These are phyloP conservation scores for Yponomeuta plumbellus DNA, from an alignment of 2,888 invertebrate genomes.

Conservation along the genomic window DNA sequence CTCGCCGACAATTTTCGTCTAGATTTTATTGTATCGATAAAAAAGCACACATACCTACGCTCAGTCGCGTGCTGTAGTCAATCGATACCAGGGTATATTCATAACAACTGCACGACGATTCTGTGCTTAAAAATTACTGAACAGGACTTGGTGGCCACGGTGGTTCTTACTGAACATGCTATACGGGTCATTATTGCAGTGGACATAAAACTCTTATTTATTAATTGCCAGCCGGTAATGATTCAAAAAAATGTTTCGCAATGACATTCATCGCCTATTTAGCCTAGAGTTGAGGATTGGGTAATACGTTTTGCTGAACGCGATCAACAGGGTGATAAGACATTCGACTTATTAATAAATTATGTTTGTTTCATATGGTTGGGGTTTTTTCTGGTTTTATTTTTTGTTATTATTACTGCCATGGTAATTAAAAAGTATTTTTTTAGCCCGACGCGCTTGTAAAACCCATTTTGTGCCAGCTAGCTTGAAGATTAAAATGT, in stretches of 20 bases:
- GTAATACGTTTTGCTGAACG: too few relatives aligned
- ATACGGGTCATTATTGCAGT: background rate
- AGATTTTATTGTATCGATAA: background rate
- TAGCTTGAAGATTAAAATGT: too few relatives aligned
- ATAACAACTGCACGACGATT: slow-evolving; percentile 59
- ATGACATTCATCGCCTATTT: too few relatives aligned
- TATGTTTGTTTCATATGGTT: too few relatives aligned
- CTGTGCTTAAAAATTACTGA: slow-evolving; percentile 50
- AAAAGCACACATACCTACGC: background rate
- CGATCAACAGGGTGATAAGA: too few relatives aligned
- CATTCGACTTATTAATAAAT: too few relatives aligned
- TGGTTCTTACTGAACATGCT: background rate
- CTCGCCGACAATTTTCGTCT: background rate
- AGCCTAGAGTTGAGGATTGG: too few relatives aligned
- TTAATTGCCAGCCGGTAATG: background rate
- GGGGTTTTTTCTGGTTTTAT: too few relatives aligned
- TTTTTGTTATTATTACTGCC: too few relatives aligned
- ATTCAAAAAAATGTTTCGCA: background rate
- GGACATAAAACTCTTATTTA: background rate
- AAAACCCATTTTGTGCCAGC: too few relatives aligned
- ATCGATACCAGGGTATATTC: slow-evolving; percentile 58
- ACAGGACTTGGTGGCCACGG: background rate
- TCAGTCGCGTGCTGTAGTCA: slow-evolving; percentile 43
- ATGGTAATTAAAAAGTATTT: too few relatives aligned
- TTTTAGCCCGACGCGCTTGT: too few relatives aligned